Percentiles rank a stretch among this genome's conserved stretches.
Conservation (phyloP, 2,113 vertebrate species). For the Redunca redunca region DNA sequence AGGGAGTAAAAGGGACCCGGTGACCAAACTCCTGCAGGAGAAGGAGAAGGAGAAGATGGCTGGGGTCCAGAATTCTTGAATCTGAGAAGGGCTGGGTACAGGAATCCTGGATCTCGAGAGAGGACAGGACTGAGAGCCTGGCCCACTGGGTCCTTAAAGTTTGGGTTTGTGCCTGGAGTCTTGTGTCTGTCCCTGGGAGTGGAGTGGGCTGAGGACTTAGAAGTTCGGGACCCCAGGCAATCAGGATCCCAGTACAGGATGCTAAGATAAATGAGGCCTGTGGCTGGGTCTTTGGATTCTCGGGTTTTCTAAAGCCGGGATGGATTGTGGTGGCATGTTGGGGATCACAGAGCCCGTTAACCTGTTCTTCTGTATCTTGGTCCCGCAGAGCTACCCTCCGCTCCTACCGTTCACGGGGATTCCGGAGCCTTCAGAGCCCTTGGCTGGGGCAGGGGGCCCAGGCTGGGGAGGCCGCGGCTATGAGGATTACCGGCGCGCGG, state of each 20-base stretch:
- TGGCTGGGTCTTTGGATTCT: not conserved
- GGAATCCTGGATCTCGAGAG: not conserved
- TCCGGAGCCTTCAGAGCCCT: slow-evolving; percentile 83
- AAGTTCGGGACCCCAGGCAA: not conserved
- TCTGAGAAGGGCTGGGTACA: not conserved
- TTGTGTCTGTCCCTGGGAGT: not conserved
- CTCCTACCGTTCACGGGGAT: slow-evolving; percentile 84
- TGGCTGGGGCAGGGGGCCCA: slow-evolving; percentile 82
- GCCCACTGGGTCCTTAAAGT: not conserved
- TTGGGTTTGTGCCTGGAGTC: not conserved
- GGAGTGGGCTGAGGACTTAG: not conserved
- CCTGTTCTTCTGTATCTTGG: slow-evolving; percentile 2
- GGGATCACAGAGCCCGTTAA: not conserved
- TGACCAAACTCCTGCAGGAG: not conserved
- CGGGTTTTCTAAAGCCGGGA: not conserved
- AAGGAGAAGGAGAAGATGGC: not conserved
- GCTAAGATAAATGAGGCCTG: not conserved
- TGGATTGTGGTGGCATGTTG: not conserved
- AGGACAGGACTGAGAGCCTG: not conserved
- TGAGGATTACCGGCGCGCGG: slow-evolving; percentile 90
- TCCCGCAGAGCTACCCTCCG: slow-evolving; percentile 78
- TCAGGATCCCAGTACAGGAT: not conserved
- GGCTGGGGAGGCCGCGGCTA: slow-evolving; percentile 92
- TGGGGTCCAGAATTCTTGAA: not conserved
- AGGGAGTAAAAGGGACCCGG: not conserved